These are phyloP conservation scores for Promerops cafer DNA, from an alignment of 2,113 vertebrate species.

Conservation along the genomic window DNA sequence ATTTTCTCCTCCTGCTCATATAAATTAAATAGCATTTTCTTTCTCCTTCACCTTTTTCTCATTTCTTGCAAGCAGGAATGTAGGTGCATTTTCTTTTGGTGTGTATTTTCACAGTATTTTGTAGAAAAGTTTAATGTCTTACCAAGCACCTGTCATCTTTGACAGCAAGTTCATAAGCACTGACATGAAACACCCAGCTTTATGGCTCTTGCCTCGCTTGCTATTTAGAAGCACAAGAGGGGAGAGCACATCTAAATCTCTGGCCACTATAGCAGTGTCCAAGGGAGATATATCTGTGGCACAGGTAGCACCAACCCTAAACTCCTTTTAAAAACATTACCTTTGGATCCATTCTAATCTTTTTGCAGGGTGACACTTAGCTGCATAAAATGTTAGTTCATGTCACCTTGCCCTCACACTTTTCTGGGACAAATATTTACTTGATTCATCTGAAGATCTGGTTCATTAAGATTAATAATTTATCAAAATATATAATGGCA, in stretches of 20 bases:
- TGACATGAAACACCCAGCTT: background rate
- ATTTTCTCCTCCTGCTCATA: background rate
- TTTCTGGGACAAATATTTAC: background rate
- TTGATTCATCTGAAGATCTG: background rate
- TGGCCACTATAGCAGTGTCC: background rate
- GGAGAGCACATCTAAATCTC: background rate
- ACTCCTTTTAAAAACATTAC: background rate
- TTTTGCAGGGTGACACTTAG: background rate
- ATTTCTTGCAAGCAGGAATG: background rate
- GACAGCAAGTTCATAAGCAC: background rate
- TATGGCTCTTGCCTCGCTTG: background rate
- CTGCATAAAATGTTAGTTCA: background rate
- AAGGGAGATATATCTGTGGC: background rate
- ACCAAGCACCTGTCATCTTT: background rate
- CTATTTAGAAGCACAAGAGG: background rate
- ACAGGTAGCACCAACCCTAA: background rate
- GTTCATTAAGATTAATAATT: background rate
- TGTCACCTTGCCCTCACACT: background rate
- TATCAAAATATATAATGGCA: background rate
- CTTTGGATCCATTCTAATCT: background rate
- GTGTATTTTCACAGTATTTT: background rate
- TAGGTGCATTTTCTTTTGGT: background rate
- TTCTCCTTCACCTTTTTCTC: background rate
- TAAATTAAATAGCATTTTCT: background rate
- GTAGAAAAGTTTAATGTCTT: background rate